phyloP scores from a whole-genome alignment of 1,140 invertebrate species.

The Globodera rostochiensis region DNA sequence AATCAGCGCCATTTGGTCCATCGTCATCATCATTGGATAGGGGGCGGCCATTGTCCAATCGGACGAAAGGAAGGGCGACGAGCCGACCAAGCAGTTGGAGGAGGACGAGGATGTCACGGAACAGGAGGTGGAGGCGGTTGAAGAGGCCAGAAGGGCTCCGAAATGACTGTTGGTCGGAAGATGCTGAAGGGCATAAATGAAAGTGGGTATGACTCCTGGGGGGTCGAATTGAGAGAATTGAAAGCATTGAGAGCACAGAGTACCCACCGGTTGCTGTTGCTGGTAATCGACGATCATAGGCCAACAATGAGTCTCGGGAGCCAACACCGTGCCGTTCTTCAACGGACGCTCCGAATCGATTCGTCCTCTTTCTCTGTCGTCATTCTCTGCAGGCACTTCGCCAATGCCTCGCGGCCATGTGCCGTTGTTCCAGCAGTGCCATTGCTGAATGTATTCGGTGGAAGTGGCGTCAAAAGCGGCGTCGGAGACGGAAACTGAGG shows the following conservation, averaged over 20 bases:
- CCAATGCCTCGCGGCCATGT: background rate
- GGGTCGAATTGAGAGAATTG: too few relatives aligned
- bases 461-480: background rate
- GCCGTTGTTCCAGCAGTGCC: background rate
- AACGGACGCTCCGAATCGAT: background rate
- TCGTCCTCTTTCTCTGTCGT: background rate
- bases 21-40: background rate
- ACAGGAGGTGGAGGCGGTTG: background rate
- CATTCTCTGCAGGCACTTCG: background rate
- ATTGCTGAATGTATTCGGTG: background rate
- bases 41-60: background rate
- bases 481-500: background rate
- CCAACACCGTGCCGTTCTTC: background rate
- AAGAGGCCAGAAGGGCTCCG: background rate
- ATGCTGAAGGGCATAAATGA: background rate
- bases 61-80: background rate
- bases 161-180: background rate
- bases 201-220: too few relatives aligned
- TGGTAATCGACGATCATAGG: background rate
- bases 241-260: too few relatives aligned
- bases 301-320: background rate
- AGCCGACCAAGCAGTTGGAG: background rate
- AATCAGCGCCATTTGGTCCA: slow-evolving; percentile 15
- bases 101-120: background rate
- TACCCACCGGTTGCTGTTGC: background rate